Base-by-base conservation (phyloP, 2,797 vertebrate genomes). In the Chelidonichthys spinosus region DNA sequence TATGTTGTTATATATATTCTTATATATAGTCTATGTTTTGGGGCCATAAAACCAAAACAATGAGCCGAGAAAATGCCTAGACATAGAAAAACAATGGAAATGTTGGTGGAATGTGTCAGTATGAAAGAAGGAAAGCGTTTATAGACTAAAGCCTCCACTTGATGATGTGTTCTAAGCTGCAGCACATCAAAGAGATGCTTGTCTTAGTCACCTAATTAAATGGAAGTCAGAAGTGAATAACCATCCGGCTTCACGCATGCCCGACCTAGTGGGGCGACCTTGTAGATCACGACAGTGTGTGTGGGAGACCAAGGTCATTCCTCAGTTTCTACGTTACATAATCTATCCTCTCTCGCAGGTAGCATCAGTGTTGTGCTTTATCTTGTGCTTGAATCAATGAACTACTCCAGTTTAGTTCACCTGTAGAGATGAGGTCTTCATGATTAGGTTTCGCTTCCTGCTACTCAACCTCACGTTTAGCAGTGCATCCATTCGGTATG, bases 171-270 rank as follows among this genome's bases (percentile, higher is more conserved):
- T 54, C 47, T 35, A 35, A 56, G 17, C 59, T 44, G 52, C 50
- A 46, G 13, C 35, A n/a, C n/a, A 55, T 74, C 58, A 68, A 6
- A 32, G n/a, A 59, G 11, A 60, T 53, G 17, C 61, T 62, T 43
- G 11, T 73, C 64, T 54, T 18, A 17, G 33, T 18, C 46, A 63
- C 15, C 11, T 60, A 66, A 58, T 68, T 78, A 66, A 78, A 49
- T 46, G 25, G 0, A 11, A 47, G 32, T 68, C 53, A 69, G 25
- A 52, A 25, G 18, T 56, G 58, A 81, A 35, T 18, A 50, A 64
- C 10, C 52, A 59, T 60, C 8, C 72, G 49, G 33, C 47, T 50
- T 70, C 39, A 62, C 36, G 13, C 44, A 73, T 39, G 50, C 11
- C 25, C 13, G 44, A 82, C 46, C 55, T 61, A 62, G 14, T 40